Evolutionary conservation across 2,888 invertebrate species (phyloP).

Genomic region (Coenonympha arcania): DNA sequence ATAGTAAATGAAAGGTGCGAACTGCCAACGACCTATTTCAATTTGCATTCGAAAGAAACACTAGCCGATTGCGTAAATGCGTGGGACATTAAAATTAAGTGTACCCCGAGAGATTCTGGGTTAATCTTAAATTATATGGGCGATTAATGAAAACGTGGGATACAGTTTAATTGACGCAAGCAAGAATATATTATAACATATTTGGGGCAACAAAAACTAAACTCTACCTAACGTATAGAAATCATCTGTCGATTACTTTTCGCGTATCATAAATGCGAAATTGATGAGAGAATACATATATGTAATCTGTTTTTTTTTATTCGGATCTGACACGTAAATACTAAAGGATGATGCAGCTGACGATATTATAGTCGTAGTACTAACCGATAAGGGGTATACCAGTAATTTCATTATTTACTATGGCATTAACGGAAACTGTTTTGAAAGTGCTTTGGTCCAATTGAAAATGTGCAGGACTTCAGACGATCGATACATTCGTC

Average conservation of each 20-base stretch:
- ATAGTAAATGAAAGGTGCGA: conserved; percentile 16
- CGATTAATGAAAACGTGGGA: conserved; percentile 6
- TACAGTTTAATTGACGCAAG: neutral
- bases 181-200: neutral
- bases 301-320: no score
- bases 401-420: no score
- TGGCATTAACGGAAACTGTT: no score
- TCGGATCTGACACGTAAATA: no score
- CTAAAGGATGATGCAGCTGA: no score
- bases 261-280: neutral
- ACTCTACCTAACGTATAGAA: neutral
- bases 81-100: conserved; percentile 7
- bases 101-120: conserved; percentile 8
- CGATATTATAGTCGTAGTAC: no score
- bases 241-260: no score
- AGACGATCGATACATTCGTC: no score
- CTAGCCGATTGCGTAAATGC: neutral
- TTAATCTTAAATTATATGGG: conserved; percentile 8
- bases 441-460: no score
- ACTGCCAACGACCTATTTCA: conserved; percentile 11
- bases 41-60: conserved; percentile 17
- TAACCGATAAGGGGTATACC: no score
- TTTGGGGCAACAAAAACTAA: neutral
- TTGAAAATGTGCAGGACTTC: no score
- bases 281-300: no score